Percentiles rank a stretch among this genome's conserved stretches.
phyloP scores from a whole-genome alignment of 37 sponge, comb jelly and placozoan genomes.

The Bolinopsis microptera region DNA sequence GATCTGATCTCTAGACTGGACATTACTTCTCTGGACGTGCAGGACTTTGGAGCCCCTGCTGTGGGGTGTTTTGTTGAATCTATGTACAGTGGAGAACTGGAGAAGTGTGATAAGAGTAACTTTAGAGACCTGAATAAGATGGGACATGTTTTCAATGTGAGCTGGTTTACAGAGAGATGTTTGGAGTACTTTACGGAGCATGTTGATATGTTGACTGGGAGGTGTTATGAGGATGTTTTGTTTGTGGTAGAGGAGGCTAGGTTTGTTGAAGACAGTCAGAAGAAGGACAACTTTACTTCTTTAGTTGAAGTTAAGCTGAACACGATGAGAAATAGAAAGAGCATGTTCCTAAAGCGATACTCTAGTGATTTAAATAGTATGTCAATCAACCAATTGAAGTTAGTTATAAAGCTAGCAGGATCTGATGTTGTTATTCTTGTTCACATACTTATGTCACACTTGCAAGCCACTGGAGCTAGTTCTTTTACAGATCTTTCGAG shows the following conservation, averaged over 20 bases:
- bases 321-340: neutral
- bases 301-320: neutral
- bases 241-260: neutral
- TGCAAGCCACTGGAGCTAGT: neutral
- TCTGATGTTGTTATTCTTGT: neutral
- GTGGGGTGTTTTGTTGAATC: neutral
- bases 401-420: neutral
- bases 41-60: neutral
- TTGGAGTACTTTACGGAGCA: neutral
- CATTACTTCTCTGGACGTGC: neutral
- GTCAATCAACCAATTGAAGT: neutral
- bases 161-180: neutral
- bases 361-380: neutral
- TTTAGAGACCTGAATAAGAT: neutral
- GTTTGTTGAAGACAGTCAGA: neutral
- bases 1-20: neutral
- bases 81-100: neutral
- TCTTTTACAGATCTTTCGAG: neutral
- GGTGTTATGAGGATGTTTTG: neutral
- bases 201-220: neutral
- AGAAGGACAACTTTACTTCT: neutral
- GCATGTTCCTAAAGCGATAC: neutral
- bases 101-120: neutral
- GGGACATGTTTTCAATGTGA: neutral
- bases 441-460: neutral